Evolutionary conservation across 2,797 vertebrate genomes (phyloP).

Genomic region (Clamator glandarius): DNA sequence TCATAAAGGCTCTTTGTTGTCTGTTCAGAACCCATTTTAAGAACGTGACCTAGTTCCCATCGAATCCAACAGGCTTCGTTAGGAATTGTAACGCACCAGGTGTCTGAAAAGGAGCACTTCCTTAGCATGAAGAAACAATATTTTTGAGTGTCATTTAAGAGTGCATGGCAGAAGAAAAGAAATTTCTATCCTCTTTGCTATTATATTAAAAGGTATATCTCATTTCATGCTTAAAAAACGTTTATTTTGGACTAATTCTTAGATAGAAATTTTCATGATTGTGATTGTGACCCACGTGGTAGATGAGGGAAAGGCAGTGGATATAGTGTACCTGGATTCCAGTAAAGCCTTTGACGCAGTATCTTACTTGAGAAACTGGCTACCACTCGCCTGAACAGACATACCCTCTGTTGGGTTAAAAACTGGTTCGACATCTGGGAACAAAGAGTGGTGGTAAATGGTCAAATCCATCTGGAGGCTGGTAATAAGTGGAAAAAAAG

Average conservation of each 20-base stretch:
- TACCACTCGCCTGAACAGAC: too few relatives aligned
- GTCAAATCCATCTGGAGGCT: too few relatives aligned
- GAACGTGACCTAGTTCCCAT: neutral
- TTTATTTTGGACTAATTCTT: neutral
- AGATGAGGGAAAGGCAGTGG: too few relatives aligned
- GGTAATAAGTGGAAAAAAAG: neutral
- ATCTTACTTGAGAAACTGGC: too few relatives aligned
- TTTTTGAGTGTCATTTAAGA: neutral
- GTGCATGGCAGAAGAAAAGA: neutral
- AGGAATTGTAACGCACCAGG: neutral
- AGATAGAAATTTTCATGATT: neutral
- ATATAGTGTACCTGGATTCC: too few relatives aligned
- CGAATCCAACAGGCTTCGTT: rapidly evolving
- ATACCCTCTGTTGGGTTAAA: too few relatives aligned
- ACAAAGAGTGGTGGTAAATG: too few relatives aligned
- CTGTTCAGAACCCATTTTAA: neutral
- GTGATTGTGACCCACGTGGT: neutral
- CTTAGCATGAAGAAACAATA: neutral
- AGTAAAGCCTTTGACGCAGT: too few relatives aligned
- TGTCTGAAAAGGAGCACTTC: neutral
- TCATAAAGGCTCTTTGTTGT: neutral
- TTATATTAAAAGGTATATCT: neutral
- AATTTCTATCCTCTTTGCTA: neutral
- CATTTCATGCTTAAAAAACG: neutral
- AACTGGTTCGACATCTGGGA: too few relatives aligned